Base-by-base conservation (phyloP, 2,797 vertebrate species). In the Labroides dimidiatus region DNA sequence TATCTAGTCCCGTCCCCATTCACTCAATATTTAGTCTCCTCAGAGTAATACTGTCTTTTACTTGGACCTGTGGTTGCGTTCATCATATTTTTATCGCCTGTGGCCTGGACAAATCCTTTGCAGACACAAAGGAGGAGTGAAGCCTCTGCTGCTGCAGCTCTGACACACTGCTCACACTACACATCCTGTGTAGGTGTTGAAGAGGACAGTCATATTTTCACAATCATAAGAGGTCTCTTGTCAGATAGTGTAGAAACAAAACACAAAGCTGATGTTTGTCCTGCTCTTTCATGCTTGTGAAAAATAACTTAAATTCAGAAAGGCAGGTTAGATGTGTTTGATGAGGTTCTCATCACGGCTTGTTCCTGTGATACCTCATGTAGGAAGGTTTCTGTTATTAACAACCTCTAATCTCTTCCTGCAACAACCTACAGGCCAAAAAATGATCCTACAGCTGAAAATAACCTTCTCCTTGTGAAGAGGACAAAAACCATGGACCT, bases 381-480 rank as follows among this genome's bases (percentile, higher is more conserved):
- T 12, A 24, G 48, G 23, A 54, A 14, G 23, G 15, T 14, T 4
- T 11, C 23, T 42, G 41, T 64, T 41, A 51, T 57, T 73, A 57
- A 16, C 33, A 47, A 23, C 56, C 16, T 10, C 52, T 51, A 7
- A 51, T 14, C 23, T 33, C 39, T 20, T 16, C 49, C 19, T 57
- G 10, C 30, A 23, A 60, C 20, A 54, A 65, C 47, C 69, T 27
- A 48, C 52, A 75, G 58, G 58, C 23, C 53, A 55, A 21, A 69
- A 58, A 51, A 64, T 60, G 49, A 30, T 47, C 47, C 51, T 33
- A 33, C 19, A 24, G 64, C 51, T 64, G 21, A 68, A 84, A 81
- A 77, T 70, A 45, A 48, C 36, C 66, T 62, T 70, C 62, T 53
- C 41, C 13, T 19, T 50, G 49, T 51, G 50, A 45, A 47, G 58